phyloP scores from a whole-genome alignment of 2,113 vertebrate species.

The Platanista minor region DNA sequence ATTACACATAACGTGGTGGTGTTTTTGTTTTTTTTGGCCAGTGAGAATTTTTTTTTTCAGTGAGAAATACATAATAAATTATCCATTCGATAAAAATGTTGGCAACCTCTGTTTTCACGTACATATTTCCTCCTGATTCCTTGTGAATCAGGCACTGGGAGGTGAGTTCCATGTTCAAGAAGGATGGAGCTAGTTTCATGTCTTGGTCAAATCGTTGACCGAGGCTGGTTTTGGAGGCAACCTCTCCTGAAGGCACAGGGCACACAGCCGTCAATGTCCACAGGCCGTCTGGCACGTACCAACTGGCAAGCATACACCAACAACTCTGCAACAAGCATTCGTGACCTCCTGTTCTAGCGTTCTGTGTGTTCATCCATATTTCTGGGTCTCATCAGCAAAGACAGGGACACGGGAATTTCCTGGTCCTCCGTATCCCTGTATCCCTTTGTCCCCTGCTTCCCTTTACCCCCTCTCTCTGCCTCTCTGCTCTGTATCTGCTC shows the following conservation, averaged over 20 bases:
- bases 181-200: background rate
- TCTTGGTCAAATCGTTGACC: background rate
- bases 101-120: background rate
- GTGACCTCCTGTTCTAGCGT: fast-evolving
- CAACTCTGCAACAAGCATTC: fast-evolving
- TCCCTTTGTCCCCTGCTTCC: background rate
- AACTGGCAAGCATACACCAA: fast-evolving
- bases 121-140: background rate
- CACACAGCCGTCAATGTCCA: background rate
- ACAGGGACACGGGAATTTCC: fast-evolving
- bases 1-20: background rate
- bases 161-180: background rate
- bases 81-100: background rate
- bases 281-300: background rate
- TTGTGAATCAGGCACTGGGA: background rate
- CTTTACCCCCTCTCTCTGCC: background rate
- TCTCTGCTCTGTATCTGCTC: background rate
- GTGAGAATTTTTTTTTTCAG: background rate
- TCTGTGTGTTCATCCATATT: fast-evolving
- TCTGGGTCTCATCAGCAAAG: background rate
- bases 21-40: background rate
- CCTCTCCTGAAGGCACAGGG: fast-evolving
- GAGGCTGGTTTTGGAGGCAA: background rate
- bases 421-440: fast-evolving
- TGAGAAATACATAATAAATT: background rate